Evolutionary conservation across 2,113 vertebrate species (phyloP), one percentile per base, ranked within the genome.

Genomic region (Electrona antarctica): DNA sequence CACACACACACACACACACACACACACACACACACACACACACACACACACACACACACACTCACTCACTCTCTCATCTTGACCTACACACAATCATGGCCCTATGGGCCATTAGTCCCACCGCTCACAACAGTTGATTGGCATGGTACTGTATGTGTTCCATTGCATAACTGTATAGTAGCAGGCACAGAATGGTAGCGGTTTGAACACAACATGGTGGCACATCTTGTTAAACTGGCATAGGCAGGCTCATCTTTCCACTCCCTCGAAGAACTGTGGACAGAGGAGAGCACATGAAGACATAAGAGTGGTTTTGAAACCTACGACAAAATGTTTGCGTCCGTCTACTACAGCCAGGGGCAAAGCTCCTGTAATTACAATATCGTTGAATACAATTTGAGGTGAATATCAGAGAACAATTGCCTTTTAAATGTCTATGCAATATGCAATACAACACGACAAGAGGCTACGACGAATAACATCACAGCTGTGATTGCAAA

Each of bases 221-320:
- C 21, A 21, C 21, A 21, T 64, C 6, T 65, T 5, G 57, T 87
- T 86, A 94, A 76, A 94, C 77, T 0, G 91, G 92, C 87, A 94
- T 93, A 0, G 93, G 93, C 81, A 94, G 83, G 59, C 29, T 66
- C 90, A 94, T 93, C 82, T 91, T 94, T 49, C 77, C 90, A 87
- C 15, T 90, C 68, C 90, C 93, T 69, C 80, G 81, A 7, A 94
- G 84, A 49, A 94, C 93, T 94, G 87, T 48, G 64, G 48, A 21
- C 28, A 76, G 47, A 71, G 49, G 77, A 56, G 14, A 56, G 56
- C 9, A 50, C 1, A 60, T 41, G 33, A 41, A 6, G 33, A 4
- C 1, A 41, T 59, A 70, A 47, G 3, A 70, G 66, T 49, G 52
- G 7, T 61, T 0, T 10, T 7, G 14, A 15, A 10, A 8, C 4